Conservation (phyloP, 2,888 invertebrate genomes). For the Melikaiella ostensackeni region DNA sequence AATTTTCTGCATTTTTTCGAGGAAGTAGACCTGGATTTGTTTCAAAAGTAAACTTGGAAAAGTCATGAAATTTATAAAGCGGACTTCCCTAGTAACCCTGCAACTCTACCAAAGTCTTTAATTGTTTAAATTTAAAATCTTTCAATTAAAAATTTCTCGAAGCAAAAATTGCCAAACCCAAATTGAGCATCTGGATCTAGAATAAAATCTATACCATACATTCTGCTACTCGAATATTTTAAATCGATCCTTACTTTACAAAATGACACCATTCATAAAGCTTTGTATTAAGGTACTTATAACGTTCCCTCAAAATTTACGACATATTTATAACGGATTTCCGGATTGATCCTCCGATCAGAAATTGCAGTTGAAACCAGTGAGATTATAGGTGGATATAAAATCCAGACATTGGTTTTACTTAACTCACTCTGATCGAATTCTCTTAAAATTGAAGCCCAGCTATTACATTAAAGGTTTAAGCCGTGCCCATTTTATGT, state of each 20-base stretch:
- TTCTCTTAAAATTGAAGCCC: constrained; percentile 5
- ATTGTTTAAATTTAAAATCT: too few relatives aligned
- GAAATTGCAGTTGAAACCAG: constrained; percentile 27
- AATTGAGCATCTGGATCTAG: too few relatives aligned
- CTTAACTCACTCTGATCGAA: constrained; percentile 8
- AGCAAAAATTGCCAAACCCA: too few relatives aligned
- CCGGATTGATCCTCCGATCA: not conserved
- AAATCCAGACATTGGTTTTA: constrained; percentile 27
- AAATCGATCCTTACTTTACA: not conserved
- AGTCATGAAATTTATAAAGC: too few relatives aligned
- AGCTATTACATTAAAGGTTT: constrained; percentile 7
- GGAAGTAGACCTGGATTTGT: too few relatives aligned
- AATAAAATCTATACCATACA: too few relatives aligned
- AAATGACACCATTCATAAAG: not conserved
- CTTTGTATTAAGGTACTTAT: not conserved
- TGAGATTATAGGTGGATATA: constrained; percentile 16
- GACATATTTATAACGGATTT: constrained; percentile 8
- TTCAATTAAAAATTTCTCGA: too few relatives aligned
- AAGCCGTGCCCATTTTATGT: constrained; percentile 3
- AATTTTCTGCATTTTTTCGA: too few relatives aligned
- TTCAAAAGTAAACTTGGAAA: too few relatives aligned
- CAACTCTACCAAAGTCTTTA: too few relatives aligned
- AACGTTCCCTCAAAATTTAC: not conserved
- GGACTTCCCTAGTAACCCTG: too few relatives aligned
- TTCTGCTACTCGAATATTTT: not conserved